Conservation (phyloP, 2,888 invertebrate genomes). For the Dione vanillae region DNA sequence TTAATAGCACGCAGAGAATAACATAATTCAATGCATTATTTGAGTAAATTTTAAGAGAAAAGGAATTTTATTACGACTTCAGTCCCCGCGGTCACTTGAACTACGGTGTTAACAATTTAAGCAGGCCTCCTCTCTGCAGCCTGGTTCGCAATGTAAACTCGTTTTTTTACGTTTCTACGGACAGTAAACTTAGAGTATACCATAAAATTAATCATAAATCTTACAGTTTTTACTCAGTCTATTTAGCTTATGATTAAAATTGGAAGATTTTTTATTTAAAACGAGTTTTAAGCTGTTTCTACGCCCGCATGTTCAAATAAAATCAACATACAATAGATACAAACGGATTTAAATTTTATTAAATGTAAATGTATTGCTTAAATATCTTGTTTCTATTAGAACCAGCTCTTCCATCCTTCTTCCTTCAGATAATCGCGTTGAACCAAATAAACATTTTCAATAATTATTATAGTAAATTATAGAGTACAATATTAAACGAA, state of each 20-base stretch:
- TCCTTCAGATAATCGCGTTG: no score
- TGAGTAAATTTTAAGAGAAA: slow-evolving; percentile 1
- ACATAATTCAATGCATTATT: background rate
- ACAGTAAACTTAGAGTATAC: background rate
- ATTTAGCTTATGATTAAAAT: background rate
- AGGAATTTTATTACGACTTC: slow-evolving; percentile 19
- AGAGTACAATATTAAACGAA: no score
- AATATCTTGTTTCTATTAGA: no score
- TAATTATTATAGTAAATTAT: no score
- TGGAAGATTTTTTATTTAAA: no score
- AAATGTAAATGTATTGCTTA: no score
- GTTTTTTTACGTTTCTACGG: background rate
- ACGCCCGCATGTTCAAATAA: no score
- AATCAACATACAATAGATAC: no score
- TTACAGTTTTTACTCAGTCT: background rate
- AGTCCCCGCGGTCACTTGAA: slow-evolving; percentile 29
- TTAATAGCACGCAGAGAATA: background rate
- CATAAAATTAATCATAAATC: slow-evolving; percentile 18
- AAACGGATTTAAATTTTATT: no score
- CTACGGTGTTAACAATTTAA: slow-evolving; percentile 31
- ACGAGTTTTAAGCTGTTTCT: no score
- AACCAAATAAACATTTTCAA: no score
- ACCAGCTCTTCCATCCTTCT: no score
- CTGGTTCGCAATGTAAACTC: slow-evolving; percentile 23
- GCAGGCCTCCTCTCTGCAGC: slow-evolving; percentile 22